Evolutionary conservation across 2,888 invertebrate genomes (phyloP), one percentile per base, ranked within the genome.

Genomic region (Ephialtes manifestator): DNA sequence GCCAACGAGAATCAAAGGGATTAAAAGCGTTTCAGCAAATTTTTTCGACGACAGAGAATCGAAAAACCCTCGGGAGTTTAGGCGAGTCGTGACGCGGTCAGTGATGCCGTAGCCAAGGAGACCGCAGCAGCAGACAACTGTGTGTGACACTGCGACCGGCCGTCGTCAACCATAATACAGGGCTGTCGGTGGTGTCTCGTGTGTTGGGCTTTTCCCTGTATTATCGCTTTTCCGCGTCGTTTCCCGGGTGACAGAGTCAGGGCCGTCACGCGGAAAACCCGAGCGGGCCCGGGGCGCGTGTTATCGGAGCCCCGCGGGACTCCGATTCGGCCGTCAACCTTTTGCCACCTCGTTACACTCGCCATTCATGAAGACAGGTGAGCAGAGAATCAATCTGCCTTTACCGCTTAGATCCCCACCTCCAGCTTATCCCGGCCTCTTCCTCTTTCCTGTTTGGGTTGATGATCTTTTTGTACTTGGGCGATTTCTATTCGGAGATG

Each of bases 41-140:
- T 11, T 60, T 28, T 60, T n/a, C 35, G 11, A 7, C 11, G 15
- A 20, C 46, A 55, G 13, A 31, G 18, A 13, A n/a, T n/a, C n/a
- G 31, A 53, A 67, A 48, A 15, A 20, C 18, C 5, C 18, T 75
- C 31, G 55, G 13, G 82, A 53, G 1, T 35, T 51, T 13, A 18
- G n/a, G 11, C 11, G 55, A 39, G 82, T 67, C n/a, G 90, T 88
- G 89, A 90, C 88, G 90, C 91, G 92, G 89, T 89, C 90, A 91
- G 92, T 92, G 93, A 93, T 93, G 94, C 94, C 93, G 94, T 94
- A 94, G 94, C 91, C 94, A 93, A 93, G 94, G 94, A 92, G 94
- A 94, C 94, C 92, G 89, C 89, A 89, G 90, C 88, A 93, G 93
- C 92, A 92, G 93, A 93, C 93, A 92, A 93, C 92, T 82, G 79